phyloP scores from a whole-genome alignment of 2,797 vertebrate species.

The Spheniscus humboldti region DNA sequence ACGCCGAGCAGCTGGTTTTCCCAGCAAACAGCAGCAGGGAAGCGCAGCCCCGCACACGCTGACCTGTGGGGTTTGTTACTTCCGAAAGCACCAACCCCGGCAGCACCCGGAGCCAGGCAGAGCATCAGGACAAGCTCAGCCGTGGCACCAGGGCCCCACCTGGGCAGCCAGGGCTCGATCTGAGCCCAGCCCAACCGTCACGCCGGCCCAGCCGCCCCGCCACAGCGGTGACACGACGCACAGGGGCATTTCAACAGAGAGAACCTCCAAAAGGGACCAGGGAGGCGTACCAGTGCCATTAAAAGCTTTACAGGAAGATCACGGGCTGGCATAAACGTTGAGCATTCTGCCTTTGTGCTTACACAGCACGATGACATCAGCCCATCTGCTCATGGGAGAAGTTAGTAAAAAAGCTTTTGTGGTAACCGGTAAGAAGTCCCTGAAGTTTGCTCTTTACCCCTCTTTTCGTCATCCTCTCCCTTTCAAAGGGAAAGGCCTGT shows the following conservation, averaged over 20 bases:
- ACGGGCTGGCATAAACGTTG: neutral
- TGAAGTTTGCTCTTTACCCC: neutral
- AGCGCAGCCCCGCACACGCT: rapidly evolving
- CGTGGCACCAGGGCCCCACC: neutral
- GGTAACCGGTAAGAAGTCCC: neutral
- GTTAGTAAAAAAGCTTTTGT: neutral
- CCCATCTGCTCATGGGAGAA: neutral
- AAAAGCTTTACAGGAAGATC: neutral
- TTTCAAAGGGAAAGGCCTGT: neutral
- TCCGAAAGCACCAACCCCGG: neutral
- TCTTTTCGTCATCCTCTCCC: neutral
- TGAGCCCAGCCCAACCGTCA: neutral
- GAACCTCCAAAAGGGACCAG: neutral
- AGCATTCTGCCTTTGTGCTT: neutral
- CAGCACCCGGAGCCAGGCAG: neutral
- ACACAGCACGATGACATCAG: neutral
- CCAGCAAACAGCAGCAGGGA: neutral
- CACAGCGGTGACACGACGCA: rapidly evolving
- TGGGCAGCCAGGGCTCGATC: neutral
- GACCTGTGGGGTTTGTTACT: neutral
- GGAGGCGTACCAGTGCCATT: neutral
- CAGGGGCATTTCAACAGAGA: neutral
- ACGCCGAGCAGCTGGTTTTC: neutral
- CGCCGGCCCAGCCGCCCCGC: rapidly evolving
- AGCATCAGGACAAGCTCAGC: neutral